A percentile compares a stretch with the other conserved stretches of the same genome.
phyloP scores from a whole-genome alignment of 2,888 invertebrate genomes.

The Bhutanitis thaidina region DNA sequence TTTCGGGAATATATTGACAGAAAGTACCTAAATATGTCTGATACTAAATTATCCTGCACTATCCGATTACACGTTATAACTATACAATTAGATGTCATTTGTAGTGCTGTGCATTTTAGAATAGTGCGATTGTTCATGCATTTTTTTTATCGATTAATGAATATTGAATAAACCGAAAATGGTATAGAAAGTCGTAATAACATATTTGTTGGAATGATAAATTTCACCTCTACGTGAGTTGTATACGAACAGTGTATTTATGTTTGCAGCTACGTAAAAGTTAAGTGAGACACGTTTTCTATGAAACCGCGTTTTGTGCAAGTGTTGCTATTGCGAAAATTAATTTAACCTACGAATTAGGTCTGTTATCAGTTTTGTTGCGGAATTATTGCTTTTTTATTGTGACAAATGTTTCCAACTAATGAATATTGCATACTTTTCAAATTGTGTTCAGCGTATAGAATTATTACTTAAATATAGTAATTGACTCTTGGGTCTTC shows the following conservation, averaged over 20 bases:
- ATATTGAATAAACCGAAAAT: conserved; percentile 45
- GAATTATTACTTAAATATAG: no score
- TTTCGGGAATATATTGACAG: no score
- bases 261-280: background rate
- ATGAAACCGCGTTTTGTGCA: conserved; percentile 14
- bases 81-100: background rate
- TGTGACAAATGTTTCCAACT: conserved; percentile 6
- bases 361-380: background rate
- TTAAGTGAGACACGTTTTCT: conserved; percentile 17
- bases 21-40: no score
- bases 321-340: conserved; percentile 16
- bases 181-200: conserved; percentile 68
- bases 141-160: conserved; percentile 8
- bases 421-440: no score
- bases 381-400: conserved; percentile 9
- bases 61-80: no score
- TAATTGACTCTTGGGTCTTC: no score
- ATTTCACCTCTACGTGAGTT: conserved; percentile 63
- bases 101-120: background rate
- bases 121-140: background rate
- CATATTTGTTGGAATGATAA: conserved; percentile 56
- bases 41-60: no score
- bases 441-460: background rate
- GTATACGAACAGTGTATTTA: conserved; percentile 41
- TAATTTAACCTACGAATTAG: conserved; percentile 16